Conservation (phyloP, 1,140 invertebrate genomes). For the Apis cerana region DNA sequence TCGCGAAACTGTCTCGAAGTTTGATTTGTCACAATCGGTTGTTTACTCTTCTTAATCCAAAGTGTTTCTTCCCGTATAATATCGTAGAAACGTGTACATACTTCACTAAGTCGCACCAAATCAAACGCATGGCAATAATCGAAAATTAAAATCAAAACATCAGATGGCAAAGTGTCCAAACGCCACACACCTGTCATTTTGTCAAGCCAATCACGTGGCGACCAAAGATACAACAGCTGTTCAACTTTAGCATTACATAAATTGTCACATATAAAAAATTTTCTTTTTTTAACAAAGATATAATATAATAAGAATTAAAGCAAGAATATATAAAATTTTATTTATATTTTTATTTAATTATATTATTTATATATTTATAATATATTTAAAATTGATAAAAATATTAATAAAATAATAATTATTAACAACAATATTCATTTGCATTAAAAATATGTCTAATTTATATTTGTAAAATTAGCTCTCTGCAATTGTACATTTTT, state of each 20-base stretch:
- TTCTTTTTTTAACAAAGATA: neutral
- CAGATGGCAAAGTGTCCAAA: slow-evolving; percentile 75
- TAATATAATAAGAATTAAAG: neutral
- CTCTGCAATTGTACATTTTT: slow-evolving; percentile 25
- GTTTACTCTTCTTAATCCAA: slow-evolving; percentile 72
- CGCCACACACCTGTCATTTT: slow-evolving; percentile 71
- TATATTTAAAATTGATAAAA: neutral
- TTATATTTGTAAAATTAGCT: neutral
- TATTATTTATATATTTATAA: neutral
- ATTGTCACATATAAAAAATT: neutral
- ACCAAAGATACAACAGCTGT: slow-evolving; percentile 11
- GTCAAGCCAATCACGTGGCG: slow-evolving; percentile 12
- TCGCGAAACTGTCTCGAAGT: slow-evolving; percentile 68
- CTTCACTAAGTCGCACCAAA: slow-evolving; percentile 74
- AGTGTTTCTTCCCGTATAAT: slow-evolving; percentile 67
- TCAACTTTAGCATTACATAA: neutral
- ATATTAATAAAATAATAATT: neutral
- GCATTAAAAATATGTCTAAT: slow-evolving; percentile 9
- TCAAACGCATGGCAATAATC: slow-evolving; percentile 76
- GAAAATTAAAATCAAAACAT: slow-evolving; percentile 76
- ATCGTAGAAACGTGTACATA: slow-evolving; percentile 73
- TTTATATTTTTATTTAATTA: neutral
- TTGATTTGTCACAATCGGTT: slow-evolving; percentile 76
- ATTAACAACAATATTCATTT: neutral
- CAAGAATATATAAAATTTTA: neutral